Conservation (phyloP, 2,113 vertebrate species). For the Laticauda laticaudata region DNA sequence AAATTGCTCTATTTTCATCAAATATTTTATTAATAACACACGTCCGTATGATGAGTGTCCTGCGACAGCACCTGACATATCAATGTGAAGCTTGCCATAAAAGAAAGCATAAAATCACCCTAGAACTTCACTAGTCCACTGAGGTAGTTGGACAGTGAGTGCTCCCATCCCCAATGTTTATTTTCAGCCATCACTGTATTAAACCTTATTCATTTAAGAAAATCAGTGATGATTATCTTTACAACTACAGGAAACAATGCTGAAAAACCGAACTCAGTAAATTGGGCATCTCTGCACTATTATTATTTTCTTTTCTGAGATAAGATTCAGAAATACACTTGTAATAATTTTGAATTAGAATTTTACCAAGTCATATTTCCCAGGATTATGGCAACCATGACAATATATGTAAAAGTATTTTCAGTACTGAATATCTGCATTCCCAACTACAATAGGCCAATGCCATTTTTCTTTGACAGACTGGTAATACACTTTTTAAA, state of each 20-base stretch:
- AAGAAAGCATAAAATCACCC: not conserved
- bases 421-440: not conserved
- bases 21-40: not conserved
- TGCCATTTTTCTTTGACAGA: not conserved
- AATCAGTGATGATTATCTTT: not conserved
- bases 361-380: not conserved
- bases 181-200: not conserved
- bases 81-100: not conserved
- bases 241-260: not conserved
- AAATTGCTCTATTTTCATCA: not conserved
- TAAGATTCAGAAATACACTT: not conserved
- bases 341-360: not conserved
- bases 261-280: not conserved
- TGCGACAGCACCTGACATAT: not conserved
- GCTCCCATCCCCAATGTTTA: not conserved
- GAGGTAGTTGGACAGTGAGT: not conserved
- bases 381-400: not conserved
- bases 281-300: too few species aligned
- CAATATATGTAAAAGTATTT: not conserved
- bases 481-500: not conserved
- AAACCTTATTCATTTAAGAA: not conserved
- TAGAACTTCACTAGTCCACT: not conserved
- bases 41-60: not conserved
- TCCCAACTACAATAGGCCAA: not conserved
- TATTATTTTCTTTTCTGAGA: not conserved